Base-by-base conservation (phyloP, 2,888 invertebrate species). In the Nycteola revayana region DNA sequence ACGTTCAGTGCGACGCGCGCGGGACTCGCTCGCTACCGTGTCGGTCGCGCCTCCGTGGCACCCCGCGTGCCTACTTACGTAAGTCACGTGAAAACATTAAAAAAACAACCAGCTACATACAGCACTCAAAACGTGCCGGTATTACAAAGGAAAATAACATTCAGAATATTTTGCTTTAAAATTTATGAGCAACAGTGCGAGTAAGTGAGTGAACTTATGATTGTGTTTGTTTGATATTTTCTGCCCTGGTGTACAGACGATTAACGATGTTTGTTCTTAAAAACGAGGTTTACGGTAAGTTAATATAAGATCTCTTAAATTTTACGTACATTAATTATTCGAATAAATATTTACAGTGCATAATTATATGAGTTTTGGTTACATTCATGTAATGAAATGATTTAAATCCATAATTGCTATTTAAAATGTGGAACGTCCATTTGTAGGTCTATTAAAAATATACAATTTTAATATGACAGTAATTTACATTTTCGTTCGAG, bases 11-110 rank as follows among this genome's bases (percentile, higher is more conserved):
- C 52, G 67, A 63, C 73, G 67, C 68, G 63, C 73, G 67, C 68
- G 63, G 54, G 50, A 63, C 41, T 40, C 69, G 74, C 72, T 55
- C 74, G 78, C 65, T 42, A 43, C 33, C 45, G 27, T 50, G 52
- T 47, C 42, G 49, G 38, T 26, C 49, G 43, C 34, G 29, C 32
- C 39, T 14, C 29, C 37, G 34, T 17, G 31, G 36, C 44, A 38
- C 28, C 33, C 21, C 36, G 42, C 67, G 65, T 56, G 47, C 53
- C 48, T 64, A 78, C 82, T 81, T 82, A 85, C 86, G 84, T 86
- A 86, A 85, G 80, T 76, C 67, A 55, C 64, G 66, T 49, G 57
- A 49, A 54, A 25, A 44, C 14, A 21, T 21, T 5, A 51, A 38
- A 43, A 36, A 40, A 25, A 51, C 33, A 51, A 58, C 46, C 49